Percentiles rank a stretch among this genome's conserved stretches.
These are phyloP conservation scores for Motacilla alba DNA, from an alignment of 2,113 vertebrate species.

Conservation along the genomic window DNA sequence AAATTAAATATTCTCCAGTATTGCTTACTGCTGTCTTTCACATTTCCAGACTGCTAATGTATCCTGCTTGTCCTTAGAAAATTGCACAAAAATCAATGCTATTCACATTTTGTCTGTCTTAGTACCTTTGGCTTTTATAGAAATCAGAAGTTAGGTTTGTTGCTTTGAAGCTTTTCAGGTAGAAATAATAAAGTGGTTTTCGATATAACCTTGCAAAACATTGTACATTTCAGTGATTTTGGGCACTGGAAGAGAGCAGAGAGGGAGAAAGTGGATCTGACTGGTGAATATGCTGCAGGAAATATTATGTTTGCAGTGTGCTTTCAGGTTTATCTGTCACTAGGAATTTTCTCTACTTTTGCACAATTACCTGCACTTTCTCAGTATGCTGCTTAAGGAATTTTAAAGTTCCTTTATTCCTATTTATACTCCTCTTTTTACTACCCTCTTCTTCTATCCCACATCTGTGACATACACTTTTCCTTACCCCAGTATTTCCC, in stretches of 20 bases:
- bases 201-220: neutral
- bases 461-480: neutral
- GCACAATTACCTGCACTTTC: neutral
- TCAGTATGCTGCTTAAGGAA: neutral
- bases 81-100: neutral
- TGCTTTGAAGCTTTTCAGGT: neutral
- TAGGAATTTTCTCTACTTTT: neutral
- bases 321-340: neutral
- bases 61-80: neutral
- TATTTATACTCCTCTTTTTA: neutral
- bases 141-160: neutral
- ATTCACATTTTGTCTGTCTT: neutral
- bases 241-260: neutral
- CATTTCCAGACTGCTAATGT: neutral
- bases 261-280: neutral
- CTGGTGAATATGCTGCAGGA: neutral
- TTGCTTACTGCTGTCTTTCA: neutral
- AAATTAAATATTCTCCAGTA: slow-evolving; percentile 18
- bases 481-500: neutral
- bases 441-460: neutral
- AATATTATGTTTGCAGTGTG: neutral
- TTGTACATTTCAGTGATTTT: neutral
- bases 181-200: neutral
- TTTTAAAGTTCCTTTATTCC: neutral
- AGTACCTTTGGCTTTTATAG: neutral